These are phyloP conservation scores for Schizaphis graminum DNA, from an alignment of 2,888 invertebrate species.

Conservation along the genomic window DNA sequence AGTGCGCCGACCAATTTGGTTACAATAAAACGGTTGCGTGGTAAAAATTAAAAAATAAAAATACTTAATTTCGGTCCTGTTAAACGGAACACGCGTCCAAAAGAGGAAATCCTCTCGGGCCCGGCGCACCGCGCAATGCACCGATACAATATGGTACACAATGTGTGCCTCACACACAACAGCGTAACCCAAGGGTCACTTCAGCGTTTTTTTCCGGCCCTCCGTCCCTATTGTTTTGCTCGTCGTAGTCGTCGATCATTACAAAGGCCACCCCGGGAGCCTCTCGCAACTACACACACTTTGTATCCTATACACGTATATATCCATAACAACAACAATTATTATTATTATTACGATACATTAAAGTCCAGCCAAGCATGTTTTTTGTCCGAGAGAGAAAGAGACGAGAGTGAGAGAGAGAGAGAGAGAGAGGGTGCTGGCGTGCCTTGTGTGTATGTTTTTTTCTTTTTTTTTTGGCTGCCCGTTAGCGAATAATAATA, in stretches of 20 bases:
- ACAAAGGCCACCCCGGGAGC: conserved; percentile 65
- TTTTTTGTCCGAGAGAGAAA: conserved; percentile 4
- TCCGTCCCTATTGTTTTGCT: conserved; percentile 53
- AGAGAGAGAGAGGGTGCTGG: not conserved
- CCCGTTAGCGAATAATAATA: conserved; percentile 29
- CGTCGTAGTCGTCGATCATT: conserved; percentile 59
- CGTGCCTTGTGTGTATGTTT: not conserved
- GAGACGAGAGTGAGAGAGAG: not conserved
- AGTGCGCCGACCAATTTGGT: not conserved
- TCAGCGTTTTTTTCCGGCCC: conserved; percentile 35
- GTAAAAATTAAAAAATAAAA: not conserved
- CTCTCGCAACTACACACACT: conserved; percentile 30
- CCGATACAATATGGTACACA: conserved; percentile 7
- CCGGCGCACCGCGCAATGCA: conserved; percentile 3
- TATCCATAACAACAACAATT: conserved; percentile 64
- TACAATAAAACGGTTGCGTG: conserved; percentile 1
- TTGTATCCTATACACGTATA: conserved; percentile 36
- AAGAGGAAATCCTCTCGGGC: conserved; percentile 58
- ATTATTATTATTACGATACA: conserved; percentile 60
- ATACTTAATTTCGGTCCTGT: conserved; percentile 56
- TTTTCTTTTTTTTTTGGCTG: not conserved
- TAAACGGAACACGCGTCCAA: conserved; percentile 62
- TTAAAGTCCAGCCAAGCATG: conserved; percentile 56
- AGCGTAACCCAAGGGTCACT: conserved; percentile 54
- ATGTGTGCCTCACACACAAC: not conserved